Conservation (phyloP, 2,888 invertebrate species). For the Willowsia nigromaculata region DNA sequence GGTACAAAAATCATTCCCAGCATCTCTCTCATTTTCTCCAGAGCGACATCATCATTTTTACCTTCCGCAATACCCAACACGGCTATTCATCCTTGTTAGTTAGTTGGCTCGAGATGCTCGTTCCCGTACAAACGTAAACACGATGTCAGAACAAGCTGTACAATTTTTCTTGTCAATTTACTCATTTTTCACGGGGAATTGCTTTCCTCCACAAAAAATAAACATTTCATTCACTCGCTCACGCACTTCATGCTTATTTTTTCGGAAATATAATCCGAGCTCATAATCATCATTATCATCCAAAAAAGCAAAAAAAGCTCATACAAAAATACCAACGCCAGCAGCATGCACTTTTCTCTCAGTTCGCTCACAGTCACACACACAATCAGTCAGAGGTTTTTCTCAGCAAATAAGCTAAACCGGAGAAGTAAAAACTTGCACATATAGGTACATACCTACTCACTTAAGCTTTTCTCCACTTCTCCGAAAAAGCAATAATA, state of each 20-base stretch:
- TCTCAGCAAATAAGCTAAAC: constrained; percentile 17
- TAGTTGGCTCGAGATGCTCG: background rate
- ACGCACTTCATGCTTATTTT: constrained; percentile 28
- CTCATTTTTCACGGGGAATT: constrained; percentile 35
- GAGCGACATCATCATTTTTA: background rate
- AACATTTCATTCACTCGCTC: constrained; percentile 41
- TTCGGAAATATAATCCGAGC: constrained; percentile 36
- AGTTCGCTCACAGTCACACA: too few relatives aligned
- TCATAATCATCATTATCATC: constrained; percentile 31
- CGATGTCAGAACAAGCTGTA: constrained; percentile 47
- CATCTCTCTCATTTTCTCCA: background rate
- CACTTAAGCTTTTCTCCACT: background rate
- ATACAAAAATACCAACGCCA: background rate
- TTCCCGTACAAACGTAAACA: constrained; percentile 25
- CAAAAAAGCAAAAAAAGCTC: background rate
- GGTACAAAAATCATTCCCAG: background rate
- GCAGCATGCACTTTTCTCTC: background rate
- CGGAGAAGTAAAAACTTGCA: background rate
- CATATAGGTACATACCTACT: background rate
- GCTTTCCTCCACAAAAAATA: constrained; percentile 46
- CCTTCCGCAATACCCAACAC: background rate
- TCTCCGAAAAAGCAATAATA: background rate
- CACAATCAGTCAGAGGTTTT: constrained; percentile 5
- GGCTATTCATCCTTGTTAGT: background rate
- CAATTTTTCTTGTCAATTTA: constrained; percentile 59